Percentiles rank a stretch among this genome's conserved stretches.
phyloP scores from a whole-genome alignment of 2,113 vertebrate species.

The Cryptomyrus ogoouensis region DNA sequence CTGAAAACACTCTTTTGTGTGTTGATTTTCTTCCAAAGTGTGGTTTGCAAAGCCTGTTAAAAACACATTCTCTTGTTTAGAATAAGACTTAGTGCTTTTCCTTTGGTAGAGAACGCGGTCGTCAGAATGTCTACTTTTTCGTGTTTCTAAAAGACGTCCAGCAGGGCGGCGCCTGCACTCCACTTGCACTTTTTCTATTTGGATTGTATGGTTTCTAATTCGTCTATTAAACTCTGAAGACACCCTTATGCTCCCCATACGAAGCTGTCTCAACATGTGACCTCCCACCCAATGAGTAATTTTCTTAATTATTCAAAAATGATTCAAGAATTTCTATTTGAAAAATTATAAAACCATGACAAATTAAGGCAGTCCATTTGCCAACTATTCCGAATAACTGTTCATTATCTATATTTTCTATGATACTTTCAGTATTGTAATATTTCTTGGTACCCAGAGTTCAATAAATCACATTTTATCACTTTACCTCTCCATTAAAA shows the following conservation, averaged over 20 bases:
- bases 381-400: not conserved
- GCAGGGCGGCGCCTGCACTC: not conserved
- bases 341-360: not conserved
- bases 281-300: not conserved
- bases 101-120: not conserved
- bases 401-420: not conserved
- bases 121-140: not conserved
- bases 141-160: not conserved
- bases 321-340: not conserved
- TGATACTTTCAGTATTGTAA: constrained; percentile 2
- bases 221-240: not conserved
- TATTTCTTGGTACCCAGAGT: not conserved
- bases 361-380: not conserved
- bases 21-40: not conserved
- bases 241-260: not conserved
- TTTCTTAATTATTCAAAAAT: constrained; percentile 3
- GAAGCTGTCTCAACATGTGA: not conserved
- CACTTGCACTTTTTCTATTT: not conserved
- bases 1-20: not conserved
- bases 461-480: constrained; percentile 5
- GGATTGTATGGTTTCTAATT: not conserved
- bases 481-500: not conserved
- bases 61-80: not conserved
- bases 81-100: not conserved
- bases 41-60: not conserved